Evolutionary conservation across 2,888 invertebrate genomes (phyloP), one percentile per base, ranked within the genome.

Genomic region (Euplagia quadripunctaria): DNA sequence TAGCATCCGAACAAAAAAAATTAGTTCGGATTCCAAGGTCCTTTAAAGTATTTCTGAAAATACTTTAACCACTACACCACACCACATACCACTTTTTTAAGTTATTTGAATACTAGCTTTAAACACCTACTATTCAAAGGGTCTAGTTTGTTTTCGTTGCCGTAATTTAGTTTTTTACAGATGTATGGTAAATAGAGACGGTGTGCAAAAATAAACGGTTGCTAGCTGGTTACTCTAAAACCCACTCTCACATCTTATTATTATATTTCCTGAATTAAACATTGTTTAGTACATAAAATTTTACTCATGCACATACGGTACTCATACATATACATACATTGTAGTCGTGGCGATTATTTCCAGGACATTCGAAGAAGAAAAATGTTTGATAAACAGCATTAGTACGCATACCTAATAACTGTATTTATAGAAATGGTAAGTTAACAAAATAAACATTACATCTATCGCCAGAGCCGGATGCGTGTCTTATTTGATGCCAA

Each of bases 401-500:
- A 66, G n/a, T 42, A 63, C 64, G 61, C 69, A 64, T 61, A n/a
- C n/a, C n/a, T n/a, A 70, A 70, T 72, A 71, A 67, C 51, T 42
- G 46, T 69, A 73, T 73, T 73, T 73, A 71, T 69, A 71, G 69
- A 7, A 67, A 75, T 66, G 66, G 71, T 71, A 73, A 71, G 74
- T 74, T 75, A 73, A 61, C 71, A 75, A 77, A 82, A 82, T 72
- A 79, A 79, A 77, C 71, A 75, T 64, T 51, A 31, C 46, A 65
- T 71, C 72, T 64, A 73, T 72, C 58, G 69, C 31, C 75, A 78
- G 73, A 75, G 71, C 67, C 78, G 73, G 72, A 82, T 75, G 72
- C 63, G 17, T 51, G 64, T 78, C 74, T 73, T 73, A 81, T 81
- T 81, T 73, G 78, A 81, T 80, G 74, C 71, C 67, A n/a, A 69